phyloP scores from a whole-genome alignment of 2,888 invertebrate species.

The Tetragonisca angustula region DNA sequence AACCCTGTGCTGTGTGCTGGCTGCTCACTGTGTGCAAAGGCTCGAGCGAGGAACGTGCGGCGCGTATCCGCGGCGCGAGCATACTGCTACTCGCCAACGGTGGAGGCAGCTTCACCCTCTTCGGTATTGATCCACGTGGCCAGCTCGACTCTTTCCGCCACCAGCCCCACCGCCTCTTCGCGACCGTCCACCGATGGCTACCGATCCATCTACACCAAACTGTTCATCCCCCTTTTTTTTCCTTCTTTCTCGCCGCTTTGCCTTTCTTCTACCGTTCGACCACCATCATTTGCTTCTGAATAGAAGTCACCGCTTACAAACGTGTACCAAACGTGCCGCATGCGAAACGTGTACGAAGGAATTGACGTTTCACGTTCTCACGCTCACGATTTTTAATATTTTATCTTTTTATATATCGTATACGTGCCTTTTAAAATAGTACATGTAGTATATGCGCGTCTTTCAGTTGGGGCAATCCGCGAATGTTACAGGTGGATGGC shows the following conservation, averaged over 20 bases:
- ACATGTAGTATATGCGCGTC: no score
- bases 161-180: conserved; percentile 34
- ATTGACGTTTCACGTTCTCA: no score
- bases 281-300: background rate
- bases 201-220: conserved; percentile 36
- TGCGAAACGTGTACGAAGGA: no score
- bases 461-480: no score
- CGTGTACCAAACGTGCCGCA: no score
- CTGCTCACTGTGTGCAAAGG: conserved; percentile 19
- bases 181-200: conserved; percentile 47
- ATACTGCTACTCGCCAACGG: conserved; percentile 75
- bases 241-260: background rate
- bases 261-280: background rate
- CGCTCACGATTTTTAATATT: no score
- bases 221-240: background rate
- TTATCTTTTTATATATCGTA: no score
- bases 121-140: conserved; percentile 78
- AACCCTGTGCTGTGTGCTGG: conserved; percentile 3
- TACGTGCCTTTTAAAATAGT: no score
- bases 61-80: conserved; percentile 79
- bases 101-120: conserved; percentile 71
- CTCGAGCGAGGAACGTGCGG: conserved; percentile 68
- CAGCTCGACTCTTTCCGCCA: conserved; percentile 46
- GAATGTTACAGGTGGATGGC: no score
- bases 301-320: no score